Conservation (phyloP, 2,113 vertebrate genomes). For the Pterocles gutturalis region DNA sequence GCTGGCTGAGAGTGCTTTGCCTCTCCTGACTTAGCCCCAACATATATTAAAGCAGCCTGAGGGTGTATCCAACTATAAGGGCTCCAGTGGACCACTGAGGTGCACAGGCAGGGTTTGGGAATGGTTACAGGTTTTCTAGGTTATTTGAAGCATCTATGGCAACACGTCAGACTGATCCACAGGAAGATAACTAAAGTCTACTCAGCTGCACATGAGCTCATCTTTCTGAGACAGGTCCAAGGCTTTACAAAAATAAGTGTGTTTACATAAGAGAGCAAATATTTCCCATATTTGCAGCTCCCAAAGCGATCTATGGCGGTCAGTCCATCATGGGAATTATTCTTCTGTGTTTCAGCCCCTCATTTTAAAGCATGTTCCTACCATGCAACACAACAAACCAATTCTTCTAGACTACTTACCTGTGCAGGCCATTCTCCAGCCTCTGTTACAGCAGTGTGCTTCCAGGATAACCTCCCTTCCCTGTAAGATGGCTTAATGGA, state of each 20-base stretch:
- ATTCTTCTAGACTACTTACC: not conserved
- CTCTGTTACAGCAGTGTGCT: not conserved
- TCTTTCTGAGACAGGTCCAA: not conserved
- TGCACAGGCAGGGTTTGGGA: not conserved
- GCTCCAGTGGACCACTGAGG: not conserved
- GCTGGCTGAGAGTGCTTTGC: not conserved
- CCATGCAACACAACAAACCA: not conserved
- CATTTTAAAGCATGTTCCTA: not conserved
- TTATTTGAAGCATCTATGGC: not conserved
- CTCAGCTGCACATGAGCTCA: slow-evolving; percentile 35
- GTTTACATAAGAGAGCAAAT: not conserved
- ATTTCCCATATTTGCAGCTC: not conserved
- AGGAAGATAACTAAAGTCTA: not conserved
- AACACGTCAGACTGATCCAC: not conserved
- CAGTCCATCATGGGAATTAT: not conserved
- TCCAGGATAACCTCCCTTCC: not conserved
- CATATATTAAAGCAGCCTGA: not conserved
- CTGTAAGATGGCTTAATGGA: not conserved
- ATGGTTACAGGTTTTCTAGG: not conserved
- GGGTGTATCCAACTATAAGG: not conserved
- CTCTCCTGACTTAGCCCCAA: not conserved
- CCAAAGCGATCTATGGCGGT: not conserved
- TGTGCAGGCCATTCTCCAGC: not conserved
- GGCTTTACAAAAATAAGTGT: not conserved
- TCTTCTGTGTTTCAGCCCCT: not conserved